Base-by-base conservation (phyloP, 1,140 invertebrate genomes). In the Chlorops oryzae region DNA sequence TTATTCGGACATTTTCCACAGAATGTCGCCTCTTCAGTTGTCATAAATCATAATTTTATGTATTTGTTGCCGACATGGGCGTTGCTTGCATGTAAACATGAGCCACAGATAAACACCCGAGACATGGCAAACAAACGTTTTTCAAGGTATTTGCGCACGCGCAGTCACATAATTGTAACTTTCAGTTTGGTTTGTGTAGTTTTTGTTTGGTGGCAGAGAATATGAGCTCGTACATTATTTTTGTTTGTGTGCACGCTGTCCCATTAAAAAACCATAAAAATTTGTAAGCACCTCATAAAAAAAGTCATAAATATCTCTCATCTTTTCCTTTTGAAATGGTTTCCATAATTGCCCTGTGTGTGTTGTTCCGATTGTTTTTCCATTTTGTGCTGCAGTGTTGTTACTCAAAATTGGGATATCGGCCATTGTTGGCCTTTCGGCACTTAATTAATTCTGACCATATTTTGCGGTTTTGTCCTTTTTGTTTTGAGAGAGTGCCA, bases 251-350 rank as follows among this genome's bases (percentile, higher is more conserved):
- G 37, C 27, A 9, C 56, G 52, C 51, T 51, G 57, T 57, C 59
- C 67, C 62, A 70, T 70, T 70, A 70, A 70, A 70, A 68, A 66
- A 53, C 59, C 65, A 63, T 70, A 70, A 68, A 70, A 68, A 70
- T 70, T 68, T 70, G 68, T 70, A 70, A 70, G 63, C 68, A 70
- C 68, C 67, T 70, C 68, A 68, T 70, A 70, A 70, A 70, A 70
- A 63, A 62, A 62, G 66, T 67, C 66, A 70, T 70, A 70, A 70
- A 70, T 70, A 70, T 60, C 67, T 57, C 67, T 67, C 55, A 60
- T 62, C 58, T 56, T 54, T 50, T 52, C 42, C 25, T 47, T 55
- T 48, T n/a, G n/a, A n/a, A n/a, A n/a, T 32, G 28, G 9, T 32
- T 9, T 32, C n/a, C 9, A 9, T 32, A n/a, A 9, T 32, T n/a